Evolutionary conservation across 2,113 vertebrate species (phyloP).

Genomic region (Halichoeres trimaculatus): DNA sequence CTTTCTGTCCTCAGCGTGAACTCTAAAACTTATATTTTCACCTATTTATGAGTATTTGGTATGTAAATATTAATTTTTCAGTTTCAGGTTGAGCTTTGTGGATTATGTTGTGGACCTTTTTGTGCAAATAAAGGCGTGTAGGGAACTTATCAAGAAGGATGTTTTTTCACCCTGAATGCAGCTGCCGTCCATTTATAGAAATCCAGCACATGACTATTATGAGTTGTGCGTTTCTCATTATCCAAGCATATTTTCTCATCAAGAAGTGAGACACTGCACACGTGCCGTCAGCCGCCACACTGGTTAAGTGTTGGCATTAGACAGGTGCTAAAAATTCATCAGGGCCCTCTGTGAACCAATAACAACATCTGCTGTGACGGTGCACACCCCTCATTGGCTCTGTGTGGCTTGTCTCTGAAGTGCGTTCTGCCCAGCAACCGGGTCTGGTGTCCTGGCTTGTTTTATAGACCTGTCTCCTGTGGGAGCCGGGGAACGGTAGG

Average conservation of each 20-base stretch:
- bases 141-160: neutral
- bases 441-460: constrained; percentile 65
- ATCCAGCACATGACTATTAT: neutral
- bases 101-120: neutral
- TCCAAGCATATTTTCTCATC: constrained; percentile 8
- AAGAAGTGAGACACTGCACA: constrained; percentile 7
- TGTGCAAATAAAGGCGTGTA: neutral
- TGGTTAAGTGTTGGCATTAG: constrained; percentile 32
- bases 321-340: constrained; percentile 63
- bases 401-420: constrained; percentile 43
- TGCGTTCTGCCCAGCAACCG: constrained; percentile 78
- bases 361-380: constrained; percentile 48
- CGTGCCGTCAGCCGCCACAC: constrained; percentile 22
- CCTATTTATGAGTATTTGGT: neutral
- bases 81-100: neutral
- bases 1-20: constrained; percentile 5
- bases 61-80: neutral
- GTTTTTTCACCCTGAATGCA: neutral
- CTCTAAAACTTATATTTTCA: constrained; percentile 1
- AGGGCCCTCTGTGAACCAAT: constrained; percentile 61
- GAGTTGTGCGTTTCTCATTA: constrained; percentile 1
- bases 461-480: constrained; percentile 58
- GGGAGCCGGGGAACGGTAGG: constrained; percentile 32
- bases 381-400: constrained; percentile 66
- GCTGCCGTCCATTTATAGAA: neutral